These are phyloP conservation scores for Epizoanthus stellaris DNA, from an alignment of 92 coral and sea anemone genomes.

Conservation along the genomic window DNA sequence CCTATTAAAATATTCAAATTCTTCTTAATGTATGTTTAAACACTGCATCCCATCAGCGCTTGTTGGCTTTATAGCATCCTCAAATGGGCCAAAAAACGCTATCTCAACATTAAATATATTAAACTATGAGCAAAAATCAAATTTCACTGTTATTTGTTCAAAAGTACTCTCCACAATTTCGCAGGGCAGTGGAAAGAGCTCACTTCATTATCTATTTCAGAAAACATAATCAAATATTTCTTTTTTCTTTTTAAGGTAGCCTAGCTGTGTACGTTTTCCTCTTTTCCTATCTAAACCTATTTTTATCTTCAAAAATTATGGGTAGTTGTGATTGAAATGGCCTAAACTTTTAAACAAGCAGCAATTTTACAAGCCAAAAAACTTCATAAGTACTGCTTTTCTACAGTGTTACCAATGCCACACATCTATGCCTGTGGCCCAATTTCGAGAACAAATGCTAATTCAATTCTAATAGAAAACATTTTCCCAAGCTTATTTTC, in stretches of 20 bases:
- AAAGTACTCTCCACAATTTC: conserved; percentile 31
- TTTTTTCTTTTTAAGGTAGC: not conserved
- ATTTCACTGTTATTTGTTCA: conserved; percentile 27
- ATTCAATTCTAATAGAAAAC: not conserved
- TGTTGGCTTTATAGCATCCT: too few relatives aligned
- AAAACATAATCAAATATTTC: conserved; percentile 9
- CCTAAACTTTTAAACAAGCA: not conserved
- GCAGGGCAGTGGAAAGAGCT: not conserved
- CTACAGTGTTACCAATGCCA: not conserved
- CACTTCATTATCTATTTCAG: not conserved
- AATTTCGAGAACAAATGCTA: not conserved
- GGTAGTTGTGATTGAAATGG: conserved; percentile 35
- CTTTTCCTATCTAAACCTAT: not conserved
- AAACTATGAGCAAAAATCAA: conserved; percentile 36
- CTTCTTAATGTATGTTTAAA: not conserved
- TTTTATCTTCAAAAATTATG: not conserved
- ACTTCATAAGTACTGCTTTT: not conserved
- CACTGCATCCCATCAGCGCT: too few relatives aligned
- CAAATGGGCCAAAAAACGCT: not conserved
- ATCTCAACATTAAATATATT: conserved; percentile 30
- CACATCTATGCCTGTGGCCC: not conserved
- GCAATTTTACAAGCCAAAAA: conserved; percentile 8
- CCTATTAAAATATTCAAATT: conserved; percentile 33
- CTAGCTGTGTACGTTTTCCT: conserved; percentile 36
- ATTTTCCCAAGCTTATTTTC: too few relatives aligned